phyloP scores from a whole-genome alignment of 2,888 invertebrate genomes.

The Antheraea yamamai region DNA sequence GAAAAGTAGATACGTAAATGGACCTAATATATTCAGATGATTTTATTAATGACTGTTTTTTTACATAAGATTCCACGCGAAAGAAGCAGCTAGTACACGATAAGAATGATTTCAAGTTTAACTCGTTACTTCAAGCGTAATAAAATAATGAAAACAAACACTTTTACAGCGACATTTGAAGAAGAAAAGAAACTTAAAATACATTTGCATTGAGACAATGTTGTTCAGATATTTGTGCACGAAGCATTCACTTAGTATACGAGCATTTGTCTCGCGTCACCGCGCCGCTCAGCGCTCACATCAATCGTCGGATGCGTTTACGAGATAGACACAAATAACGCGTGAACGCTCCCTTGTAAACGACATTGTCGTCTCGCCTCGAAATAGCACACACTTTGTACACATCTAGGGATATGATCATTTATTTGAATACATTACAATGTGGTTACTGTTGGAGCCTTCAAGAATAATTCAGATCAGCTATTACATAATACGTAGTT shows the following conservation, averaged over 20 bases:
- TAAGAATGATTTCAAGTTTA: too few relatives aligned
- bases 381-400: neutral
- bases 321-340: constrained; percentile 8
- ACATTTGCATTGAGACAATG: neutral
- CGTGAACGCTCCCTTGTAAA: neutral
- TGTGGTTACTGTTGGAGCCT: neutral
- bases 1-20: too few relatives aligned
- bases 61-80: too few relatives aligned
- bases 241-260: constrained; percentile 2
- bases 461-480: neutral
- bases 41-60: too few relatives aligned
- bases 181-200: neutral
- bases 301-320: constrained; percentile 10
- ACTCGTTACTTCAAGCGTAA: neutral
- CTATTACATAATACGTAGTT: too few relatives aligned
- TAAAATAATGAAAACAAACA: too few relatives aligned
- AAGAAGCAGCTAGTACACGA: too few relatives aligned
- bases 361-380: constrained; percentile 4
- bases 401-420: constrained; percentile 15
- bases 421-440: constrained; percentile 18
- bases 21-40: too few relatives aligned
- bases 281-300: neutral
- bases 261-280: neutral
- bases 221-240: neutral
- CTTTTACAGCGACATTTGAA: neutral